These are phyloP conservation scores for Tetranychus cinnabarinus DNA, from an alignment of 1,140 invertebrate species.

Conservation along the genomic window DNA sequence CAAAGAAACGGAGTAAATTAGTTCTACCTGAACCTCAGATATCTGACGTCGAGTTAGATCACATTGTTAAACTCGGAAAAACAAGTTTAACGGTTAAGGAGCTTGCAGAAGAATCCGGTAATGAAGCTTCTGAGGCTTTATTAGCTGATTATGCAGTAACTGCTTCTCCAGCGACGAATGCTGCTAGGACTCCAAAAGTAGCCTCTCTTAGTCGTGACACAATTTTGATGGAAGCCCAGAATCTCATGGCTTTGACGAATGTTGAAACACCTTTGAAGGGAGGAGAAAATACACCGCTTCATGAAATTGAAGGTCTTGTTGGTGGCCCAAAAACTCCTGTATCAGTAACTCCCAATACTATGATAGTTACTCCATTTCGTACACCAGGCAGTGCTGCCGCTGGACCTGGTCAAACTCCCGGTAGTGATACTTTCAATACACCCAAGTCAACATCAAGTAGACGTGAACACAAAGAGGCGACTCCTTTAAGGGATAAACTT, in stretches of 20 bases:
- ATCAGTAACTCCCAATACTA: conserved; percentile 75
- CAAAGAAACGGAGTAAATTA: conserved; percentile 80
- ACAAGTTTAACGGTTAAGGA: conserved; percentile 81
- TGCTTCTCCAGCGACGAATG: conserved; percentile 31
- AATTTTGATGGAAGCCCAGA: conserved; percentile 65
- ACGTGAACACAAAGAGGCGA: conserved; percentile 17
- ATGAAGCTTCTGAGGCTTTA: conserved; percentile 56
- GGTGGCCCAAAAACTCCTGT: conserved; percentile 12
- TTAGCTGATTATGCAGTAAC: conserved; percentile 75
- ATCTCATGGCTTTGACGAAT: conserved; percentile 89
- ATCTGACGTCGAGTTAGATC: conserved; percentile 46
- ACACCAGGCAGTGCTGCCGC: conserved; percentile 22
- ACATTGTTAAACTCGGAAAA: conserved; percentile 85
- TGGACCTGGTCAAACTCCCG: not conserved
- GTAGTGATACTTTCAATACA: conserved; percentile 9
- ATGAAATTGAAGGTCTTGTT: conserved; percentile 65
- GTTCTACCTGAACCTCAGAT: conserved; percentile 91
- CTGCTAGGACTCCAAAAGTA: conserved; percentile 54
- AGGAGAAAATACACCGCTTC: conserved; percentile 74
- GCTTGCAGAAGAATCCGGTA: conserved; percentile 56
- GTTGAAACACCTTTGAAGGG: conserved; percentile 91
- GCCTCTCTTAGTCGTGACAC: conserved; percentile 39
- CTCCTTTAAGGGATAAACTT: conserved; percentile 67
- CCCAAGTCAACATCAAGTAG: conserved; percentile 10
- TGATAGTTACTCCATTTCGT: conserved; percentile 75